These are phyloP conservation scores for Myotis lucifugus DNA, from an alignment of 2,113 vertebrate genomes.

Conservation along the genomic window DNA sequence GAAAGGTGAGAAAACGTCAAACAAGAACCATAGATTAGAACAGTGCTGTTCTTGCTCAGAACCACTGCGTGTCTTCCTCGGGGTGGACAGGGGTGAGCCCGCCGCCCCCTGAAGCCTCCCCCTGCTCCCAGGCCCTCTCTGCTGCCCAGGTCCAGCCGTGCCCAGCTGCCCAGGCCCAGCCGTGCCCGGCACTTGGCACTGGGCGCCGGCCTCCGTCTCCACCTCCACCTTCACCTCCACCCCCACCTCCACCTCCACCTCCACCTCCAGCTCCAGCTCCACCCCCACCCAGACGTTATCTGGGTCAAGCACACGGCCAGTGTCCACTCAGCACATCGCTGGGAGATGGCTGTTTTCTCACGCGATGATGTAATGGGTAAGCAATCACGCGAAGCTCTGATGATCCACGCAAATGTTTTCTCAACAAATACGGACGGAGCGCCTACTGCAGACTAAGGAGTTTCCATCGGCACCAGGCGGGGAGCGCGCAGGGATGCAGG, in stretches of 20 bases:
- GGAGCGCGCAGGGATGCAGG: neutral
- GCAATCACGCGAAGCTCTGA: neutral
- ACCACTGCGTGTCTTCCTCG: too few species aligned
- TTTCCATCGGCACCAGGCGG: neutral
- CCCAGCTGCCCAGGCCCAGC: neutral
- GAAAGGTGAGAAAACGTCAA: neutral
- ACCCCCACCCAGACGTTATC: neutral
- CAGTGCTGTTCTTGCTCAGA: neutral
- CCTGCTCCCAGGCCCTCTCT: neutral
- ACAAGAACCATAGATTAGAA: neutral
- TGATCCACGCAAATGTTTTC: neutral
- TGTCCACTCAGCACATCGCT: neutral
- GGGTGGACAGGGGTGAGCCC: neutral
- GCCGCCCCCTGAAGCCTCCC: rapidly evolving
- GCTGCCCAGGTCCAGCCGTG: neutral
- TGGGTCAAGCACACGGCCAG: neutral
- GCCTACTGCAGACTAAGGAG: neutral
- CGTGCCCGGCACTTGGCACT: too few species aligned
- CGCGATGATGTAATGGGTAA: neutral
- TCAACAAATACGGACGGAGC: neutral
- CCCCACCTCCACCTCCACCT: neutral
- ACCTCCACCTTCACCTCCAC: neutral
- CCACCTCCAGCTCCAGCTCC: too few species aligned
- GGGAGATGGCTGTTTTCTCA: neutral
- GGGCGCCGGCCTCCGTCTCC: neutral